Conservation (phyloP, 1,140 invertebrate species). For the Matsumurasca onukii region DNA sequence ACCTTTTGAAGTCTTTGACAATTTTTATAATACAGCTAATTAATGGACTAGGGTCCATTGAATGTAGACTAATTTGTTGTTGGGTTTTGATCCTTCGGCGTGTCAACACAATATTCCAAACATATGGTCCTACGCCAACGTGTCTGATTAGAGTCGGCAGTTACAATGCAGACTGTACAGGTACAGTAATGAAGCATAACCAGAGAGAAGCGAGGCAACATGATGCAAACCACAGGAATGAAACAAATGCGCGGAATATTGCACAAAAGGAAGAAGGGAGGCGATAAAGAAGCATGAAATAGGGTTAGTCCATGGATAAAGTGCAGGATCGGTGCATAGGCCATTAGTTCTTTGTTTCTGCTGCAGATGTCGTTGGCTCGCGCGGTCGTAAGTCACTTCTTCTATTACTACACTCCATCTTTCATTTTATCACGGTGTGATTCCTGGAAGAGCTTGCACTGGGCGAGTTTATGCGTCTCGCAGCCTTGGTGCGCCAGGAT, state of each 20-base stretch:
- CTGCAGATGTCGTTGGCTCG: conserved; percentile 12
- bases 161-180: too few relatives aligned
- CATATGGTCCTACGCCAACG: too few relatives aligned
- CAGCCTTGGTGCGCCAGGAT: background rate
- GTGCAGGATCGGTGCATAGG: conserved; percentile 11
- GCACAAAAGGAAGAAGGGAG: conserved; percentile 4
- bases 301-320: conserved; percentile 15
- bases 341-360: conserved; percentile 14
- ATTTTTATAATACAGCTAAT: too few relatives aligned
- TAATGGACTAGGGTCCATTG: too few relatives aligned
- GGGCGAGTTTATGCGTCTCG: conserved; percentile 16
- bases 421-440: conserved; percentile 22
- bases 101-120: too few relatives aligned
- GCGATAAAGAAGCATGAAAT: conserved; percentile 24
- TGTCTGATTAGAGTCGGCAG: too few relatives aligned
- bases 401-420: conserved; percentile 20
- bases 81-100: too few relatives aligned
- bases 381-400: conserved; percentile 22
- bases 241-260: conserved; percentile 11
- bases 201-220: background rate
- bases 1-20: too few relatives aligned
- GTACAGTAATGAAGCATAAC: too few relatives aligned
- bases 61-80: too few relatives aligned
- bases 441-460: conserved; percentile 9
- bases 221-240: background rate